Evolutionary conservation across 2,888 invertebrate genomes (phyloP).

Genomic region (Callosobruchus maculatus): DNA sequence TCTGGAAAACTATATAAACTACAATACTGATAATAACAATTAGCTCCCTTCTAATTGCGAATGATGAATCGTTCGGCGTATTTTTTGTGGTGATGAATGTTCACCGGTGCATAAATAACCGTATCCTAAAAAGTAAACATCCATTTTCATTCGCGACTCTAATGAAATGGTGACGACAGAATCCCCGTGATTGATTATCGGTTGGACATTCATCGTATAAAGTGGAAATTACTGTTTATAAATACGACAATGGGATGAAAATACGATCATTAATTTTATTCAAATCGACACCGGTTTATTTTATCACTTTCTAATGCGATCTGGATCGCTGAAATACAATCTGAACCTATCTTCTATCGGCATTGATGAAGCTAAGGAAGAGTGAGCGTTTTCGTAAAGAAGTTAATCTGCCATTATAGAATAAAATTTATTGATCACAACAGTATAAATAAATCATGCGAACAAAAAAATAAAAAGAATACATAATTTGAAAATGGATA

Average conservation of each 20-base stretch:
- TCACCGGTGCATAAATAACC: neutral
- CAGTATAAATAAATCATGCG: too few species aligned
- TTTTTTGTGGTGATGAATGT: neutral
- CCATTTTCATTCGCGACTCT: neutral
- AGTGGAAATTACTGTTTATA: neutral
- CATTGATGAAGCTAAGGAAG: neutral
- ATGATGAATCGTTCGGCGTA: too few species aligned
- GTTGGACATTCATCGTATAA: neutral
- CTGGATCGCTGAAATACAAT: neutral
- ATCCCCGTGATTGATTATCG: neutral
- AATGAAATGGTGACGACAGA: neutral
- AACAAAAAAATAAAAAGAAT: too few species aligned
- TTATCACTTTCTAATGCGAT: neutral
- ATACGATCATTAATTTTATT: neutral
- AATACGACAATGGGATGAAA: neutral
- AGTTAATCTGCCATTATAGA: too few species aligned
- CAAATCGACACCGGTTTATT: neutral
- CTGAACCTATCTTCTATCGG: neutral
- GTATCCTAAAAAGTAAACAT: neutral
- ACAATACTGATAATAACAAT: too few species aligned
- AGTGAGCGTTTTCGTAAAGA: too few species aligned
- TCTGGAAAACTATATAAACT: too few species aligned
- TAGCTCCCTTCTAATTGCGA: too few species aligned
- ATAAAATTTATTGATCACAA: too few species aligned
- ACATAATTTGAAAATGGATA: too few species aligned